Evolutionary conservation across 2,113 vertebrate genomes (phyloP).

Genomic region (Athene cunicularia): DNA sequence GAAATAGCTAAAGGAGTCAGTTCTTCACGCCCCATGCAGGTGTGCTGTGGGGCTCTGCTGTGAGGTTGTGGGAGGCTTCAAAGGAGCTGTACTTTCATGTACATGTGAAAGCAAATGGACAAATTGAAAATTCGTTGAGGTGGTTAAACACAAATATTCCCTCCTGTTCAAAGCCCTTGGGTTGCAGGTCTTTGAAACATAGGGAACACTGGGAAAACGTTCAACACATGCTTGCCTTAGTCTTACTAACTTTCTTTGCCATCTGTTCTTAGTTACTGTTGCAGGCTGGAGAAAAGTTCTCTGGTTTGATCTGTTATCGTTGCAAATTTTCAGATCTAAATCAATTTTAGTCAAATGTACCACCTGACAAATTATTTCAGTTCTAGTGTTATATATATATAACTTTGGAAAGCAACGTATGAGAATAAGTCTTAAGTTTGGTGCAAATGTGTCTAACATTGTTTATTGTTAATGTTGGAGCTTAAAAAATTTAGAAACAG

Average conservation of each 20-base stretch:
- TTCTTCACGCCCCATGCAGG: rapidly evolving
- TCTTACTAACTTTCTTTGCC: not conserved
- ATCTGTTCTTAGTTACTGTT: not conserved
- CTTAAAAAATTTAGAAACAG: not conserved
- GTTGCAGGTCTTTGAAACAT: not conserved
- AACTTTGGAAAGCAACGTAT: rapidly evolving
- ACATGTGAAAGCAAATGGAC: not conserved
- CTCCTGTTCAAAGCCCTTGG: not conserved
- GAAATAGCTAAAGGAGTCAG: not conserved
- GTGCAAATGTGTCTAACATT: not conserved
- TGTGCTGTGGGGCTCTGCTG: rapidly evolving
- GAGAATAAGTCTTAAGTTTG: not conserved
- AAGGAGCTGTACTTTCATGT: not conserved
- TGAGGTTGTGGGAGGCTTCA: no score
- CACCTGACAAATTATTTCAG: not conserved
- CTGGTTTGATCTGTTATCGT: not conserved
- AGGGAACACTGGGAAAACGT: not conserved
- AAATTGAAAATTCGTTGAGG: not conserved
- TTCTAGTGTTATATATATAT: not conserved
- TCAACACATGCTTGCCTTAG: rapidly evolving
- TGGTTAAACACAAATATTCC: not conserved
- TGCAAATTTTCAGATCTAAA: not conserved
- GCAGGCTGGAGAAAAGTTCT: not conserved
- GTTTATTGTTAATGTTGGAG: not conserved
- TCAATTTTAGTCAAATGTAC: not conserved